A percentile compares a stretch with the other conserved stretches of the same genome.
phyloP scores from a whole-genome alignment of 2,888 invertebrate genomes.

The Pteria penguin region DNA sequence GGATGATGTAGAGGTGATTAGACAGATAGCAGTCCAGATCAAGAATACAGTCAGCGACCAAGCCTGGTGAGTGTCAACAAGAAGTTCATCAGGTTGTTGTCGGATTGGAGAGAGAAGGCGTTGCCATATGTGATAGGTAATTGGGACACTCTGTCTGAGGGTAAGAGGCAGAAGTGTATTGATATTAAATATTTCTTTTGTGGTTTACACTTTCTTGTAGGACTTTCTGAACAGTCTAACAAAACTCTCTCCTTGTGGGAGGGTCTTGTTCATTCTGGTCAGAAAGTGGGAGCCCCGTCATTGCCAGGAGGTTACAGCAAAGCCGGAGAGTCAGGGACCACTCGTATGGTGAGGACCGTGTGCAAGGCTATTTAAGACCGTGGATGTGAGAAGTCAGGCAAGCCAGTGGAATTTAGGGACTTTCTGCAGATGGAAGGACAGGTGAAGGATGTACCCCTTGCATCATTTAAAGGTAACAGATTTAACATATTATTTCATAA shows the following conservation, averaged over 20 bases:
- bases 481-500: no score
- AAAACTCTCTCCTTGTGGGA: conserved; percentile 38
- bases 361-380: conserved; percentile 47
- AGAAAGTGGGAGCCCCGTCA: conserved; percentile 32
- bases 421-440: conserved; percentile 14
- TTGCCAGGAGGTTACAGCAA: no score
- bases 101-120: conserved; percentile 28
- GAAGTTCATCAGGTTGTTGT: conserved; percentile 31
- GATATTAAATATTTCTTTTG: conserved; percentile 44
- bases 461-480: no score
- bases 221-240: conserved; percentile 43
- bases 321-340: conserved; percentile 30
- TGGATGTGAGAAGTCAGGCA: no score
- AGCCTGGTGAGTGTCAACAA: conserved; percentile 35
- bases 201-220: conserved; percentile 44
- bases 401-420: conserved; percentile 40
- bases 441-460: conserved; percentile 32
- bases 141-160: conserved; percentile 24
- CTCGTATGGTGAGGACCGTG: conserved; percentile 38
- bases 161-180: conserved; percentile 8
- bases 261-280: conserved; percentile 24
- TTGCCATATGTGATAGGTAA: conserved; percentile 35
- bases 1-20: conserved; percentile 11
- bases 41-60: conserved; percentile 27
- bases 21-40: no score